Percentiles rank a stretch among this genome's conserved stretches.
These are phyloP conservation scores for Diorhabda elongata DNA, from an alignment of 1,140 invertebrate species.

Conservation along the genomic window DNA sequence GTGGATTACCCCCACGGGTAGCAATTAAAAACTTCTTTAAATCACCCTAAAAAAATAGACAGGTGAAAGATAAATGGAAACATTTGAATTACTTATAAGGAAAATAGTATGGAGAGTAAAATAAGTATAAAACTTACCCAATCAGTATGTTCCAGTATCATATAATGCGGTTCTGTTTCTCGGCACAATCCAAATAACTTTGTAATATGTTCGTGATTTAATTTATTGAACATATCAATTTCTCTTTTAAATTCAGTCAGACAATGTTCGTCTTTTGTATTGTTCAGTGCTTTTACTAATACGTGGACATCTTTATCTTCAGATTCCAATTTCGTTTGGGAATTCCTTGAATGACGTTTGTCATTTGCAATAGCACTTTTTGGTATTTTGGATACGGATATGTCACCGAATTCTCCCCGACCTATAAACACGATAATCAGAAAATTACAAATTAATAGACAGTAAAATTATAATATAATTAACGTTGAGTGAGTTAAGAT, in stretches of 20 bases:
- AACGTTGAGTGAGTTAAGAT: no score
- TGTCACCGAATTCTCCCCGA: slow-evolving; percentile 86
- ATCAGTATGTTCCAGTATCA: slow-evolving; percentile 88
- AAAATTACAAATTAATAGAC: no score
- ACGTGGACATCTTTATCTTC: slow-evolving; percentile 55
- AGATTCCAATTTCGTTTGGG: slow-evolving; percentile 34
- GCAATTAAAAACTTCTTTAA: slow-evolving; percentile 89
- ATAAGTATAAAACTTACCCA: slow-evolving; percentile 61
- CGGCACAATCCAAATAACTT: slow-evolving; percentile 76
- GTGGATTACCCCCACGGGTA: slow-evolving; percentile 55
- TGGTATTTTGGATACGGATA: slow-evolving; percentile 70
- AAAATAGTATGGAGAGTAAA: no score
- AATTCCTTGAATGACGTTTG: slow-evolving; percentile 40
- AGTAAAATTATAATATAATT: no score
- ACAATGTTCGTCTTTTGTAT: slow-evolving; percentile 70
- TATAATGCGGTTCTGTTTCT: slow-evolving; percentile 80
- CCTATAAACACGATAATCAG: slow-evolving; percentile 47
- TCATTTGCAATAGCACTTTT: slow-evolving; percentile 39
- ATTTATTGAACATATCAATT: slow-evolving; percentile 76
- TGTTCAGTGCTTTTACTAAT: slow-evolving; percentile 70
- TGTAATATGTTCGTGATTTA: slow-evolving; percentile 76
- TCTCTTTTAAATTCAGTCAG: slow-evolving; percentile 82
- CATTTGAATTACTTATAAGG: no score
- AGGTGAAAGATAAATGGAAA: no score
- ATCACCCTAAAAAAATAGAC: slow-evolving; percentile 65